These are phyloP conservation scores for Prionailurus bengalensis DNA, from an alignment of 2,113 vertebrate genomes.

Conservation along the genomic window DNA sequence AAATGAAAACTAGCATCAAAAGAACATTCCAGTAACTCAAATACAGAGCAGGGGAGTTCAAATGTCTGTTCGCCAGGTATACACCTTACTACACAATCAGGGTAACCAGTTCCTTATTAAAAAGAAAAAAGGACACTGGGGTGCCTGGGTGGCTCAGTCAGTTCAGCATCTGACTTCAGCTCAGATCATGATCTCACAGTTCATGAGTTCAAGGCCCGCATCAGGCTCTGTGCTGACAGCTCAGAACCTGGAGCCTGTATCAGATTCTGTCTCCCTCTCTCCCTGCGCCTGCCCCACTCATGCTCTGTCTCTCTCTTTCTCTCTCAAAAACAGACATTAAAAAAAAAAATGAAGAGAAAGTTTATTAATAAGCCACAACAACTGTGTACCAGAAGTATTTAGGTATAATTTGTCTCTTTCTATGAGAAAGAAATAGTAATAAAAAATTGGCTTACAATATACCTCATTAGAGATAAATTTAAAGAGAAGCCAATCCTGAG, in stretches of 20 bases:
- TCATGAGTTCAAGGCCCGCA: too few species aligned
- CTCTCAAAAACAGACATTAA: too few species aligned
- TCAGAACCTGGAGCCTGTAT: too few species aligned
- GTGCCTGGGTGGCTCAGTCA: too few species aligned
- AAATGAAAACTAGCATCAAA: neutral
- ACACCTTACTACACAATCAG: neutral
- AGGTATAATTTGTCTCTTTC: neutral
- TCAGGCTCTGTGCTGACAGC: too few species aligned
- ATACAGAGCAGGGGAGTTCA: neutral
- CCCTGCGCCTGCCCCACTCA: too few species aligned
- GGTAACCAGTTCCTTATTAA: neutral
- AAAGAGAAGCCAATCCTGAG: conserved; percentile 18
- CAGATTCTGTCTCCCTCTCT: too few species aligned
- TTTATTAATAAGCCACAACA: conserved; percentile 21
- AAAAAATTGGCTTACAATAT: neutral
- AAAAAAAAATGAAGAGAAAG: conserved; percentile 27
- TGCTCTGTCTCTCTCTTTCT: too few species aligned
- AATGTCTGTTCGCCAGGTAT: neutral
- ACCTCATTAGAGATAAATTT: neutral
- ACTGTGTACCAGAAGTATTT: neutral
- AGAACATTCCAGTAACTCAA: neutral
- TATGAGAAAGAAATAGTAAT: neutral
- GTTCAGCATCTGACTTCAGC: too few species aligned
- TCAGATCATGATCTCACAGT: too few species aligned
- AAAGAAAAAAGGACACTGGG: neutral